phyloP scores from a whole-genome alignment of 1,140 invertebrate species.

The Lordiphosa mommai region DNA sequence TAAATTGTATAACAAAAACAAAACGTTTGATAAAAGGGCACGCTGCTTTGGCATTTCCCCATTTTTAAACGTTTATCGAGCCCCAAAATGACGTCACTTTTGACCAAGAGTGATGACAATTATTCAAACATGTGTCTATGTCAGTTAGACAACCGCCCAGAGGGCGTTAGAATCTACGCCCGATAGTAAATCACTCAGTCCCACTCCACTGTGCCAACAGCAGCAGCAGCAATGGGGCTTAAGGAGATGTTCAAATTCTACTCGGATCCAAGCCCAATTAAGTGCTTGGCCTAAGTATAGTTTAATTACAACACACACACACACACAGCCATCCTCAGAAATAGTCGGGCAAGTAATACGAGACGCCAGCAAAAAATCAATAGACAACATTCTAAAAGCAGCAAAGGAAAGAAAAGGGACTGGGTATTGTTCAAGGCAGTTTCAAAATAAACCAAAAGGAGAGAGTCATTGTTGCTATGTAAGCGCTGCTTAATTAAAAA shows the following conservation, averaged over 20 bases:
- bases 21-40: constrained; percentile 46
- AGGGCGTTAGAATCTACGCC: constrained; percentile 18
- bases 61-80: constrained; percentile 55
- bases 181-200: constrained; percentile 34
- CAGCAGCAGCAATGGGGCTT: too few species aligned
- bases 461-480: constrained; percentile 13
- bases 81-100: constrained; percentile 53
- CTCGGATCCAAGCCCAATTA: constrained; percentile 22
- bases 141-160: constrained; percentile 14
- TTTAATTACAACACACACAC: constrained; percentile 34
- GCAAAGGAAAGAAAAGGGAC: constrained; percentile 15
- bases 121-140: constrained; percentile 36
- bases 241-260: constrained; percentile 1
- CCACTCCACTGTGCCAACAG: too few species aligned
- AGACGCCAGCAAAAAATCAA: constrained; percentile 49
- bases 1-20: constrained; percentile 70
- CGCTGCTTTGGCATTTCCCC: constrained; percentile 36
- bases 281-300: constrained; percentile 24
- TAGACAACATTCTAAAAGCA: constrained; percentile 37
- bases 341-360: constrained; percentile 28
- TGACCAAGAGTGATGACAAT: constrained; percentile 39
- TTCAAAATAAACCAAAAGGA: constrained; percentile 1
- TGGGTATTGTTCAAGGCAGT: background rate
- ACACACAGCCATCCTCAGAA: background rate
- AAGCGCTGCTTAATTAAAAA: constrained; percentile 24